Base-by-base conservation (phyloP, 2,888 invertebrate species). In the Kryphioiulus occultus region DNA sequence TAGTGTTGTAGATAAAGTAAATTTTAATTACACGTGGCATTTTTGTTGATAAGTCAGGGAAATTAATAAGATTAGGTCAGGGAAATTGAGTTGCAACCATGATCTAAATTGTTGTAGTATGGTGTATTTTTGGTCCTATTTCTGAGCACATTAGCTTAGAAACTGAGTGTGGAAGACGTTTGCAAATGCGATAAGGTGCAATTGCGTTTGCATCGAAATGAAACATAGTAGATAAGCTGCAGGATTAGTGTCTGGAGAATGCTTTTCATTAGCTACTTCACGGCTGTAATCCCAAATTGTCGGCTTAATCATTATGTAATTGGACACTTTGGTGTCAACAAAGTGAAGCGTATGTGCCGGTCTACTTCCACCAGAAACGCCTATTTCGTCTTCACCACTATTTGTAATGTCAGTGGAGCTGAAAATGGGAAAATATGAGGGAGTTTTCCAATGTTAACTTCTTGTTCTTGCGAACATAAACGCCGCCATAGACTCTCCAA, bases 301-400 rank as follows among this genome's bases (percentile, higher is more conserved):
- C 87, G 84, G 84, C 87, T 87, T 87, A 83, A 68, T 87, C 87
- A 87, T 87, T 82, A 26, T 44, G 42, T 87, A 87, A 87, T 87
- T 87, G 87, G 84, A 83, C 87, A 87, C 83, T 87, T 68, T 85
- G 44, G 85, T 85, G 85, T 85, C 39, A 85, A 78, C 78, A 30
- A 85, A 85, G 42, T 39, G 85, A 42, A 85, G 85, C 42, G 44
- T 42, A 39, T 39, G 85, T n/a, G 85, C 10, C 4, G n/a, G 22
- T 12, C 68, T 22, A 7, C 12, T 68, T 22, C 68, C 68, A 26
- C 10, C 12, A 12, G 7, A 78, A 3, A 78, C 30, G 5, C 12
- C 78, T 78, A 26, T 53, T 53, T 53, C 26, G 30, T 78, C 22
- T 78, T 78, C 15, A 22, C 26, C 68, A 26, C n/a, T 26, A 22